A percentile compares a stretch with the other conserved stretches of the same genome.
phyloP scores from a whole-genome alignment of 2,888 invertebrate species.

The Chrysopilus asiliformis region DNA sequence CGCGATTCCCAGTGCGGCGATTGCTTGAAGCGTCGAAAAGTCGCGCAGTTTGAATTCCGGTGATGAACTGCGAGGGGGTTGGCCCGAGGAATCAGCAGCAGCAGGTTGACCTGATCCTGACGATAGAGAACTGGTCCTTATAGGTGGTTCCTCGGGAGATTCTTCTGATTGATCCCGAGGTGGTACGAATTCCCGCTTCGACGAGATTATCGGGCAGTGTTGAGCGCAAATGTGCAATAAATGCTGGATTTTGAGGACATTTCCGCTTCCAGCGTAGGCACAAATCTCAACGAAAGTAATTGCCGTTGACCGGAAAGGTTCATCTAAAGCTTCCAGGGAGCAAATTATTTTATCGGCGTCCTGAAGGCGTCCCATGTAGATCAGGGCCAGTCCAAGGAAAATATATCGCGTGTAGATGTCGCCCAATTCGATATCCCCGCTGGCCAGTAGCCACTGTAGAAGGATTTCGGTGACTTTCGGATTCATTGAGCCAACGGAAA shows the following conservation, averaged over 20 bases:
- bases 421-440: no score
- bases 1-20: constrained; percentile 89
- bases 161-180: no score
- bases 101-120: no score
- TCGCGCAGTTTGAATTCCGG: constrained; percentile 37
- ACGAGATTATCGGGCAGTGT: constrained; percentile 47
- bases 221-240: constrained; percentile 90
- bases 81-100: background rate
- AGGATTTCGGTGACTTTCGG: constrained; percentile 48
- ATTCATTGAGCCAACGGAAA: constrained; percentile 58
- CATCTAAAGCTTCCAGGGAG: constrained; percentile 49
- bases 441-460: background rate
- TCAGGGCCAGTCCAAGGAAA: constrained; percentile 63
- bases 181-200: no score
- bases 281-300: constrained; percentile 87
- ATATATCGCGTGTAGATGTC: constrained; percentile 38
- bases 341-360: background rate
- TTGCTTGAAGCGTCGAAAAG: constrained; percentile 71
- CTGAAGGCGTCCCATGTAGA: constrained; percentile 55
- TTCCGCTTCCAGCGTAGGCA: constrained; percentile 93
- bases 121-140: no score
- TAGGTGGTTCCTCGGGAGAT: no score
- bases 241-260: constrained; percentile 89
- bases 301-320: constrained; percentile 85
- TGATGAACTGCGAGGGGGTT: background rate